A percentile compares a stretch with the other conserved stretches of the same genome.
Evolutionary conservation across 2,113 vertebrate species (phyloP).

Genomic region (Coturnix japonica): DNA sequence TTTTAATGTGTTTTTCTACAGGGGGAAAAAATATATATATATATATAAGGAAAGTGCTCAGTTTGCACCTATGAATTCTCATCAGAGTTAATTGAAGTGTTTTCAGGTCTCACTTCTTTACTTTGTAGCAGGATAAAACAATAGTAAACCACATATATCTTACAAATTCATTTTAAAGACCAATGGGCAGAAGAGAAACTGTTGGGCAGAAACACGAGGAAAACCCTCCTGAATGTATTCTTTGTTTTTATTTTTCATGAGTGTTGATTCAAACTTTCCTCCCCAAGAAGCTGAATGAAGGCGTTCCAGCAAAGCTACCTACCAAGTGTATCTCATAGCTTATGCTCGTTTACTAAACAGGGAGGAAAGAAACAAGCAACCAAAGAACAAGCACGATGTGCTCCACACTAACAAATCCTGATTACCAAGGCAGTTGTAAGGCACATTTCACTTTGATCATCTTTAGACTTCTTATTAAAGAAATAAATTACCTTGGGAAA

Average conservation of each 20-base stretch:
- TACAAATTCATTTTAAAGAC: background rate
- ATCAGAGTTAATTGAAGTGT: background rate
- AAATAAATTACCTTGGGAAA: background rate
- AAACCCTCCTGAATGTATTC: background rate
- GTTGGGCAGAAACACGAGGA: background rate
- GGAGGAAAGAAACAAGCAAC: rapidly evolving
- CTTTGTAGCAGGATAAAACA: background rate
- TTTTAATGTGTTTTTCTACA: no score
- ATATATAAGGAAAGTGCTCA: background rate
- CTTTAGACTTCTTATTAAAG: background rate
- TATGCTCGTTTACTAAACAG: background rate
- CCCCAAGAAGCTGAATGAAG: background rate
- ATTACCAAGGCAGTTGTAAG: constrained; percentile 4
- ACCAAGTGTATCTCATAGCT: rapidly evolving
- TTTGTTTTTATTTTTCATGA: background rate
- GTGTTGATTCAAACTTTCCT: background rate
- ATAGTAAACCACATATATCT: background rate
- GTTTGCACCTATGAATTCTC: background rate
- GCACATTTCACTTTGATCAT: background rate
- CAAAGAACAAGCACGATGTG: background rate
- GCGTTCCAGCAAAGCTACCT: background rate
- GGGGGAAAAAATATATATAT: background rate
- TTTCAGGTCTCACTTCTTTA: background rate
- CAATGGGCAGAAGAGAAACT: background rate
- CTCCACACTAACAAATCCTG: background rate